Conservation (phyloP, 2,113 vertebrate species). For the Tauraco erythrolophus region DNA sequence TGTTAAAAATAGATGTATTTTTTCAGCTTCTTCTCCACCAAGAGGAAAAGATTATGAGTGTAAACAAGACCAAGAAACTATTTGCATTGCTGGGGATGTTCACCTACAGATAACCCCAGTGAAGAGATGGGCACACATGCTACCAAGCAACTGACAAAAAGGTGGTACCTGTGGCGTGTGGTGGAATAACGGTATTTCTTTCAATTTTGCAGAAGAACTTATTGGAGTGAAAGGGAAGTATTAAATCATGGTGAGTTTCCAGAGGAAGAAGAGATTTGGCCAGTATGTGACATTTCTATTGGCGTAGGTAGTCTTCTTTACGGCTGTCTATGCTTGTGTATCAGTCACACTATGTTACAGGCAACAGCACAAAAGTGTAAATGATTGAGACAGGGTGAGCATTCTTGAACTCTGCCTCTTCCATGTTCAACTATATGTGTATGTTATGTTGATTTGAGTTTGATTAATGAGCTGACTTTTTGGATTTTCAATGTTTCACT, state of each 20-base stretch:
- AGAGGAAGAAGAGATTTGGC: not conserved
- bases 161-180: not conserved
- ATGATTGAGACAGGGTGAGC: not conserved
- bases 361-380: not conserved
- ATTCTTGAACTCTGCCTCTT: not conserved
- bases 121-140: fast-evolving
- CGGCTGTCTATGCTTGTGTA: fast-evolving
- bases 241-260: not conserved
- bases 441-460: not conserved
- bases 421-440: not conserved
- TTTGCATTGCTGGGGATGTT: not conserved
- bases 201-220: not conserved
- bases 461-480: not conserved
- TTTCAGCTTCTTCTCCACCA: not conserved
- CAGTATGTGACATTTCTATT: not conserved
- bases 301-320: not conserved
- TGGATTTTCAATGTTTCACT: not conserved
- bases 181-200: not conserved
- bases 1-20: not conserved
- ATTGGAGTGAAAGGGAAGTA: not conserved
- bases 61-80: not conserved
- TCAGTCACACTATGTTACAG: not conserved
- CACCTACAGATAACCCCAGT: not conserved
- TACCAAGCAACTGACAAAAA: not conserved
- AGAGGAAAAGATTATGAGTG: not conserved